phyloP scores from a whole-genome alignment of 1,140 invertebrate genomes.

The Gonatopus flavifemur region DNA sequence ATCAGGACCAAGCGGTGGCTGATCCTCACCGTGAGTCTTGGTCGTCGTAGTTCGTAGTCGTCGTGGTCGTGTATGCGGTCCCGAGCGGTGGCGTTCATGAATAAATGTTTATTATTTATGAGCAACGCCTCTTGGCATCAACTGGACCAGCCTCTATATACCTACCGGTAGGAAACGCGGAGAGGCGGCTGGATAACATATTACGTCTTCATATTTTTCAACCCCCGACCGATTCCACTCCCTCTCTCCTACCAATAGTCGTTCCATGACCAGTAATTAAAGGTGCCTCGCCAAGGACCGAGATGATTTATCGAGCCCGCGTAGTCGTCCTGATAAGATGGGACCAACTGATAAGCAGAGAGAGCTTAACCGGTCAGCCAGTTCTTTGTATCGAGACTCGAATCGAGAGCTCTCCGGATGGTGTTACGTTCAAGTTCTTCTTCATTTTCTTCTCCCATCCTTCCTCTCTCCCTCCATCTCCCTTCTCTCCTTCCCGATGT shows the following conservation, averaged over 20 bases:
- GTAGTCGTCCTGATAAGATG: constrained; percentile 39
- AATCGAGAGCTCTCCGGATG: constrained; percentile 8
- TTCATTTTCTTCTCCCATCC: neutral
- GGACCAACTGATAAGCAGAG: constrained; percentile 38
- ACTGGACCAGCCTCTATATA: constrained; percentile 35
- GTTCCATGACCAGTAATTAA: constrained; percentile 45
- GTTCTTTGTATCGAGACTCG: too few relatives aligned
- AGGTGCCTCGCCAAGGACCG: constrained; percentile 39
- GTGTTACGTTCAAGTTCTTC: neutral
- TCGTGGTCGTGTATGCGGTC: too few relatives aligned
- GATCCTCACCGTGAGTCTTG: too few relatives aligned
- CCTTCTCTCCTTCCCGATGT: neutral
- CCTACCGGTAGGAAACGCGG: constrained; percentile 34
- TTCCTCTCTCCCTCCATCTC: neutral
- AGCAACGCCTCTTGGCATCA: constrained; percentile 39
- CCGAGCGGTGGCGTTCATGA: constrained; percentile 40
- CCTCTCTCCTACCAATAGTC: neutral
- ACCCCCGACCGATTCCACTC: constrained; percentile 4
- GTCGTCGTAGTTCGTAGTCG: too few relatives aligned
- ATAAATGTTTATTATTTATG: constrained; percentile 44
- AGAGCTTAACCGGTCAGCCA: constrained; percentile 27
- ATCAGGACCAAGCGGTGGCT: too few relatives aligned
- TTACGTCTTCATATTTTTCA: constrained; percentile 53
- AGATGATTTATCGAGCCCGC: constrained; percentile 39
- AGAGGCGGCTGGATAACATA: constrained; percentile 35